Base-by-base conservation (phyloP, 1,140 invertebrate genomes). In the Trachymyrmex cornetzi region DNA sequence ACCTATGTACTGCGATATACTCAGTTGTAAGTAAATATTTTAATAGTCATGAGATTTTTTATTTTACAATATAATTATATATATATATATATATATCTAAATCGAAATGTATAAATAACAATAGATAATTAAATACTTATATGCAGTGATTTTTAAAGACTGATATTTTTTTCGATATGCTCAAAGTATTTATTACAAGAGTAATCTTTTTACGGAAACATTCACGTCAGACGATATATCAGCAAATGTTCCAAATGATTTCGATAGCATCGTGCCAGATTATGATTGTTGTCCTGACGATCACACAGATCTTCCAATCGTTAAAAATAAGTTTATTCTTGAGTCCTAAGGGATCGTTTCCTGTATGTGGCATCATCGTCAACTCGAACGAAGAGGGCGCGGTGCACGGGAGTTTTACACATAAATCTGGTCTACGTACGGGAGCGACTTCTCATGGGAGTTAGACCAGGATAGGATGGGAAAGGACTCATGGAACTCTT, bases 361-460 rank as follows among this genome's bases (percentile, higher is more conserved):
- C 91, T 93, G 2, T 44, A 9, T 44, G 38, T 44, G n/a, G 91
- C 92, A 92, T 93, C 94, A 93, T 91, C 92, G 93, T 95, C 94
- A 93, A 93, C 92, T 89, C 81, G 92, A 89, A 92, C 89, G 90
- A 38, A 75, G 77, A 77, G 88, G 77, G 93, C 91, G 93, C 91
- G 91, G 88, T 11, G 79, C 74, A 38, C 34, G 69, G 92, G 92
- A 95, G 93, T 95, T 95, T 95, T 95, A 93, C 94, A 95, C 94
- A 95, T 95, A 95, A 95, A 95, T 95, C 94, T 95, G 95, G 92
- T 90, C 93, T 92, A 93, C 93, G 93, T 92, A 89, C 90, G 93
- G 92, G 92, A 93, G 87, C 80, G 85, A 87, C 86, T 91, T 88
- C 94, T 93, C 94, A 81, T 87, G 94, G 93, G 95, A 95, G 87